Evolutionary conservation across 1,140 invertebrate species (phyloP).

Genomic region (Plectus sambesii): DNA sequence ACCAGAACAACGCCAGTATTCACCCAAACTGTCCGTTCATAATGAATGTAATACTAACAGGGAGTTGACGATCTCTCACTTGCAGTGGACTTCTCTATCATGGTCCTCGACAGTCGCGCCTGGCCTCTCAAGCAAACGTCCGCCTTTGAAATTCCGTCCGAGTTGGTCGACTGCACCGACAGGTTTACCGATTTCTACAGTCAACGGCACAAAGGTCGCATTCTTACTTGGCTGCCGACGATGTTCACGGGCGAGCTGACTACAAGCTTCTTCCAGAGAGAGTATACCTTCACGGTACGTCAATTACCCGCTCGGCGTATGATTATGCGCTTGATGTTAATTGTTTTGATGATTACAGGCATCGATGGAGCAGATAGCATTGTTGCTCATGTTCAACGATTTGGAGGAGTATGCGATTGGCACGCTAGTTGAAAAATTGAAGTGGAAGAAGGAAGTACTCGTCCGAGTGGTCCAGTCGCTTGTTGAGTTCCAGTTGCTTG

Average conservation of each 20-base stretch:
- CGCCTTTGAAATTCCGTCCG: too few relatives aligned
- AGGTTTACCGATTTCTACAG: slow-evolving; percentile 91
- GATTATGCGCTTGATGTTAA: slow-evolving; percentile 42
- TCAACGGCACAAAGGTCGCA: slow-evolving; percentile 83
- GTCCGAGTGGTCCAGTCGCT: slow-evolving; percentile 50
- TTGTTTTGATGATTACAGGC: slow-evolving; percentile 81
- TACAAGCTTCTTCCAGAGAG: slow-evolving; percentile 76
- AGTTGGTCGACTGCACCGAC: slow-evolving; percentile 84
- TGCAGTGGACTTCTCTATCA: slow-evolving; percentile 50
- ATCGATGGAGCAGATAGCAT: slow-evolving; percentile 96
- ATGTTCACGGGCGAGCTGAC: slow-evolving; percentile 95
- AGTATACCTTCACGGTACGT: slow-evolving; percentile 53
- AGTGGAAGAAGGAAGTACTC: slow-evolving; percentile 68
- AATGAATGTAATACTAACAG: too few relatives aligned
- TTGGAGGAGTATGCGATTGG: slow-evolving; percentile 69
- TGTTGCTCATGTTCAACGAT: slow-evolving; percentile 87
- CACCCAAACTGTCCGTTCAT: too few relatives aligned
- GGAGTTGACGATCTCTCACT: too few relatives aligned
- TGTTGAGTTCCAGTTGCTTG: slow-evolving; percentile 77
- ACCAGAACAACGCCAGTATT: too few relatives aligned
- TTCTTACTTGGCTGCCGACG: slow-evolving; percentile 93
- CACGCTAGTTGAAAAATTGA: slow-evolving; percentile 73
- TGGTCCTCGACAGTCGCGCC: slow-evolving; percentile 82
- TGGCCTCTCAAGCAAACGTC: slow-evolving; percentile 94
- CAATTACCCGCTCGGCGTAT: too few relatives aligned